These are phyloP conservation scores for Drosophila formosana DNA, from an alignment of 2,888 invertebrate genomes.

Conservation along the genomic window DNA sequence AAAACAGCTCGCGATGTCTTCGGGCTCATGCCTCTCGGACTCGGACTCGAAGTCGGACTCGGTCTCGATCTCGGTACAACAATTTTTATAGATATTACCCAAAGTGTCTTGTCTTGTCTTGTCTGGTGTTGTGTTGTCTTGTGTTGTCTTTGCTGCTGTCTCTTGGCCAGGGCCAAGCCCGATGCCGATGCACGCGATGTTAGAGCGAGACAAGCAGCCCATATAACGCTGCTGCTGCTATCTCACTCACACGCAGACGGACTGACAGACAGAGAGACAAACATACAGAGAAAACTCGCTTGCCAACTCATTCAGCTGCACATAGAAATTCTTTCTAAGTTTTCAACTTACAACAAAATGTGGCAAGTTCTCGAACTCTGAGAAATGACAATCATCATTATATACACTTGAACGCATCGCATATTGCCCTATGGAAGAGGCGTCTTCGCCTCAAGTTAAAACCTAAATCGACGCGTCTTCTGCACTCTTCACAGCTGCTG, in stretches of 20 bases:
- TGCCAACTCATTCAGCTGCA: constrained; percentile 52
- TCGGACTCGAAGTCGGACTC: neutral
- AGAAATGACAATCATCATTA: constrained; percentile 73
- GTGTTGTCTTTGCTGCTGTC: constrained; percentile 28
- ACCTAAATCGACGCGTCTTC: constrained; percentile 24
- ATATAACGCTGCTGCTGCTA: constrained; percentile 9
- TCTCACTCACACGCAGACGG: constrained; percentile 14
- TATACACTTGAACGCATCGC: constrained; percentile 54
- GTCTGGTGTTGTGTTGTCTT: constrained; percentile 53
- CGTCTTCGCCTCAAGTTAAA: constrained; percentile 15
- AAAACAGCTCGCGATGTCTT: constrained; percentile 35
- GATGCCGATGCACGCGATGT: constrained; percentile 62
- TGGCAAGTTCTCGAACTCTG: constrained; percentile 39
- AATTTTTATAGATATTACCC: constrained; percentile 76
- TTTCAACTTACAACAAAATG: constrained; percentile 52
- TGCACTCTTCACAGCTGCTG: constrained; percentile 6
- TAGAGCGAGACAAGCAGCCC: constrained; percentile 38
- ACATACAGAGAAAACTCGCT: constrained; percentile 18
- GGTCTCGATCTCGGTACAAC: constrained; percentile 30
- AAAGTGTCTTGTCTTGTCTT: constrained; percentile 71
- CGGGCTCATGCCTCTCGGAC: constrained; percentile 27
- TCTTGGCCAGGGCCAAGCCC: constrained; percentile 52
- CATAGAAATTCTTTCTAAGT: constrained; percentile 68
- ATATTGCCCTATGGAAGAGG: constrained; percentile 24
- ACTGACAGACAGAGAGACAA: neutral